Percentiles rank a stretch among this genome's conserved stretches.
phyloP scores from a whole-genome alignment of 2,797 vertebrate species.

The Ctenochaetus hawaiiensis region DNA sequence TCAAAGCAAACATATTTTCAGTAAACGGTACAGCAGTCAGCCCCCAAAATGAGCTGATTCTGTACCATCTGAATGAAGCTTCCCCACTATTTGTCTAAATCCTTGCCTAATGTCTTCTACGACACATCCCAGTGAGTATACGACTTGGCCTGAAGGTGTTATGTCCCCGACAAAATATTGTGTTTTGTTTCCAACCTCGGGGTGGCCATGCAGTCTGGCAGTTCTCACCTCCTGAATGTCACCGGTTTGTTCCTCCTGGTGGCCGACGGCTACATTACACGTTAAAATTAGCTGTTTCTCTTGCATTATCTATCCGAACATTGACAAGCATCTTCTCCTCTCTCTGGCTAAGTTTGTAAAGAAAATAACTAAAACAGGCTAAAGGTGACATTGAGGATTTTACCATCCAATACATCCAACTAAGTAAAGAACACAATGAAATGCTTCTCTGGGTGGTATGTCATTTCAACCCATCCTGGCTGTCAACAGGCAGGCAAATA shows the following conservation, averaged over 20 bases:
- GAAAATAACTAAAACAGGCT: conserved; percentile 33
- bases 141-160: conserved; percentile 39
- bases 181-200: conserved; percentile 24
- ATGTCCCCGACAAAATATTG: conserved; percentile 28
- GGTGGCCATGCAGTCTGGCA: conserved; percentile 30
- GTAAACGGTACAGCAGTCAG: background rate
- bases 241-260: conserved; percentile 34
- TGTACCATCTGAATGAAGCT: background rate
- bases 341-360: conserved; percentile 35
- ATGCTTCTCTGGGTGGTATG: conserved; percentile 55
- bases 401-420: conserved; percentile 23
- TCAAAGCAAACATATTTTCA: background rate
- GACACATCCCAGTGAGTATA: conserved; percentile 13
- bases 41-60: conserved; percentile 5
- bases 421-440: conserved; percentile 46
- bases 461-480: conserved; percentile 63
- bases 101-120: conserved; percentile 20
- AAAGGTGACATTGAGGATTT: conserved; percentile 58
- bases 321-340: conserved; percentile 1
- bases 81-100: conserved; percentile 19
- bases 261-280: conserved; percentile 36
- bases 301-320: conserved; percentile 41
- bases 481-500: conserved; percentile 68
- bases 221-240: conserved; percentile 56
- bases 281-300: conserved; percentile 49